Percentiles rank a stretch among this genome's conserved stretches.
Conservation (phyloP, 2,797 vertebrate species). For the Nyctibius grandis region DNA sequence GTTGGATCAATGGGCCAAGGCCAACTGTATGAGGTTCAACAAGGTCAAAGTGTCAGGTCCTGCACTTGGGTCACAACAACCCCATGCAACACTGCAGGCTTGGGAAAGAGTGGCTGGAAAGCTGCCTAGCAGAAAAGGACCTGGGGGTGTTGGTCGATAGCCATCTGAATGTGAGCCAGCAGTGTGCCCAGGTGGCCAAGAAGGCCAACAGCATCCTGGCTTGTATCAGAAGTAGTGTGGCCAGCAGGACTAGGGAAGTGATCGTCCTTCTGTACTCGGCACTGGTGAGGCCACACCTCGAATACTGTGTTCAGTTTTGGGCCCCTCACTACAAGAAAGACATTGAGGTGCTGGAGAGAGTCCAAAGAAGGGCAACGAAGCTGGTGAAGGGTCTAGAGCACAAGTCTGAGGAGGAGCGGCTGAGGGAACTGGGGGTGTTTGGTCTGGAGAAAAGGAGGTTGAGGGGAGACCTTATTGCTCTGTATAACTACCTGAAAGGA, state of each 20-base stretch:
- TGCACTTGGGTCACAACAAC: neutral
- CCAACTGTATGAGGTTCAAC: no score
- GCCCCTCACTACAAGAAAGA: no score
- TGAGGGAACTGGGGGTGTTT: neutral
- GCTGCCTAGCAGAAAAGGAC: neutral
- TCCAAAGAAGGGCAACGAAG: neutral
- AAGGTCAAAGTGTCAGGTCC: no score
- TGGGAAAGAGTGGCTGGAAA: neutral
- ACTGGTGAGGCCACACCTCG: neutral
- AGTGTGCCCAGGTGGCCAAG: neutral
- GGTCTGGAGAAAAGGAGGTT: neutral
- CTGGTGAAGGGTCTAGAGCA: neutral
- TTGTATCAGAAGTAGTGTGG: neutral
- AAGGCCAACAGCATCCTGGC: neutral
- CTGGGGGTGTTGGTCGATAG: neutral
- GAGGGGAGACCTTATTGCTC: no score
- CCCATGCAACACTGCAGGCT: neutral
- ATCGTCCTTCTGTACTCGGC: neutral
- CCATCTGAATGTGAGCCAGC: neutral
- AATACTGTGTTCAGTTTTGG: neutral
- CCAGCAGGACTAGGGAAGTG: neutral
- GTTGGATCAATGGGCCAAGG: neutral
- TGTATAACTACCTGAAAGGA: neutral
- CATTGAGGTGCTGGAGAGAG: neutral
- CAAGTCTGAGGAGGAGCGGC: rapidly evolving